A percentile compares a stretch with the other conserved stretches of the same genome.
Conservation (phyloP, 2,797 vertebrate species). For the Coreius guichenoti region DNA sequence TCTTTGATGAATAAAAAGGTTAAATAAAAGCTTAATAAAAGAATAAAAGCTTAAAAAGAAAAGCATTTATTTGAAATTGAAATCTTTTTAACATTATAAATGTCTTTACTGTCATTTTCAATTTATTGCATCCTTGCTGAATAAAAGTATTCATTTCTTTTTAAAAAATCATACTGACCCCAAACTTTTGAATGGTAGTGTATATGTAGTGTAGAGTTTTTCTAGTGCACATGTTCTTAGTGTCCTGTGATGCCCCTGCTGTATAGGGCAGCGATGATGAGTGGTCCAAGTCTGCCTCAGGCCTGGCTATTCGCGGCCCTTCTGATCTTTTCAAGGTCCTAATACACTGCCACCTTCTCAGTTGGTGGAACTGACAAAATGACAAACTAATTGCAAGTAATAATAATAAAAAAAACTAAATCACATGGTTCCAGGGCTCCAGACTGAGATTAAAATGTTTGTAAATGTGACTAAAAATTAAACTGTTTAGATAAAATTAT, state of each 20-base stretch:
- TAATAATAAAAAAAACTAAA: neutral
- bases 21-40: no score
- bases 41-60: neutral
- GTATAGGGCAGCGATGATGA: constrained; percentile 75
- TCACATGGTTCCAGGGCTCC: neutral
- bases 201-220: constrained; percentile 1
- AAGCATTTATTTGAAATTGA: neutral
- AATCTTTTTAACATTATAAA: neutral
- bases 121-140: neutral
- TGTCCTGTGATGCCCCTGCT: constrained; percentile 72
- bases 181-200: neutral
- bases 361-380: constrained; percentile 58
- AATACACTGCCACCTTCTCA: constrained; percentile 53
- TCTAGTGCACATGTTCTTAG: constrained; percentile 57
- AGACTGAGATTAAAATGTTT: neutral
- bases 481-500: no score
- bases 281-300: constrained; percentile 74
- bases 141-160: neutral
- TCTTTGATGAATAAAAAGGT: neutral
- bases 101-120: neutral
- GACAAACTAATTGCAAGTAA: constrained; percentile 22
- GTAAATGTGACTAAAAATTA: neutral
- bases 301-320: constrained; percentile 71
- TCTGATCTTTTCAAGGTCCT: constrained; percentile 74
- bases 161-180: rapidly evolving